Conservation (phyloP, 2,888 invertebrate genomes). For the Eledone cirrhosa region DNA sequence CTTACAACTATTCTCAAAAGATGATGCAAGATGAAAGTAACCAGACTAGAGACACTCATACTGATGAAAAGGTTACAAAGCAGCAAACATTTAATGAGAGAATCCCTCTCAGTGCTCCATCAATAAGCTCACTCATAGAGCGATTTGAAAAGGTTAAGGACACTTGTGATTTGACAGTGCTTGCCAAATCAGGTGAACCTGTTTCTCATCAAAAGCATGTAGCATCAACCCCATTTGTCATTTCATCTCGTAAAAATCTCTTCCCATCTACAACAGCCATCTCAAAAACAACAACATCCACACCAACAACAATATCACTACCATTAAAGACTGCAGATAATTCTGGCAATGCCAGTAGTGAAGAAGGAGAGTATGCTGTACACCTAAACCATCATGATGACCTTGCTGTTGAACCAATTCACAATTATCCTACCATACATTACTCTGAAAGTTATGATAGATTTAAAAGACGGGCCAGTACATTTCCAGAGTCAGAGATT, state of each 20-base stretch:
- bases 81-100: not conserved
- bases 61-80: not conserved
- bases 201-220: not conserved
- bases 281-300: not conserved
- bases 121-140: constrained; percentile 16
- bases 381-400: not conserved
- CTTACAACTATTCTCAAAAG: constrained; percentile 13
- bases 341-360: not conserved
- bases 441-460: not conserved
- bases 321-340: no score
- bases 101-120: constrained; percentile 1
- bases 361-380: not conserved
- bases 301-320: not conserved
- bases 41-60: not conserved
- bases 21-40: not conserved
- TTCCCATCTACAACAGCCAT: not conserved
- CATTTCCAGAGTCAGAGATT: not conserved
- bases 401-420: not conserved
- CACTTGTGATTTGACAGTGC: not conserved
- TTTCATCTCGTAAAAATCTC: not conserved
- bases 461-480: not conserved
- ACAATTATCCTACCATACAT: not conserved
- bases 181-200: not conserved
- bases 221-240: not conserved
- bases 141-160: constrained; percentile 21